Evolutionary conservation across 35 echinoderm and acorn worm species (phyloP), one percentile per base, ranked within the genome.

Genomic region (Hemicentrotus pulcherrimus): DNA sequence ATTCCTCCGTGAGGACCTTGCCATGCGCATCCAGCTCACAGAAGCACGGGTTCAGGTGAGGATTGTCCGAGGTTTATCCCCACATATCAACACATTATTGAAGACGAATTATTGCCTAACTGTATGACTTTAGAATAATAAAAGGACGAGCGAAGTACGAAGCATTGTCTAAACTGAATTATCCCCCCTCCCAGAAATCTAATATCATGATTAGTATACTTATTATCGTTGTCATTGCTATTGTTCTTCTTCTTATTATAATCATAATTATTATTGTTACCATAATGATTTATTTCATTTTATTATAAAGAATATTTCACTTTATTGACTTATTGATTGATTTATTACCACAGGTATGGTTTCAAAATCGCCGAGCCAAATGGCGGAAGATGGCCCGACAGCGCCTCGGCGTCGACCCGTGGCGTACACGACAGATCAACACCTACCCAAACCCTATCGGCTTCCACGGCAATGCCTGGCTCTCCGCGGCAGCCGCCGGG

Each of bases 331-430:
- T 0, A 41, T 41, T 85, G 30, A 85, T 85, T 85, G 15, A 16
- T 85, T 85, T 85, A 2, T 85, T 30, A 85, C 32, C 32, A 30
- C 86, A 99, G 98, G 98, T 99, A 30, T 99, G 98, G 98, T 99
- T 99, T 60, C 98, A 99, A 94, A 99, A 99, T 94, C 97, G 98
- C 58, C 94, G 98, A 6, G 98, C 98, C 19, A 99, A 99, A 61
- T 99, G 98, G 98, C 90, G 98, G 2, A 99, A 99, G 88, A 97
- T 97, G 86, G 96, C 97, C 7, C 95, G 98, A 9, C 96, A 98
- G 94, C 95, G 97, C 0, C 95, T 99, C n/a, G 98, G 98, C 0
- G 96, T 97, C 65, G 98, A 99, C 88, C 97, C 98, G 28, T 99
- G 98, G 98, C 78, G 98, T 22, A 94, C 96, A 31, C 97, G 98